Conservation (phyloP, 2,797 vertebrate species). For the Danio tinwini region DNA sequence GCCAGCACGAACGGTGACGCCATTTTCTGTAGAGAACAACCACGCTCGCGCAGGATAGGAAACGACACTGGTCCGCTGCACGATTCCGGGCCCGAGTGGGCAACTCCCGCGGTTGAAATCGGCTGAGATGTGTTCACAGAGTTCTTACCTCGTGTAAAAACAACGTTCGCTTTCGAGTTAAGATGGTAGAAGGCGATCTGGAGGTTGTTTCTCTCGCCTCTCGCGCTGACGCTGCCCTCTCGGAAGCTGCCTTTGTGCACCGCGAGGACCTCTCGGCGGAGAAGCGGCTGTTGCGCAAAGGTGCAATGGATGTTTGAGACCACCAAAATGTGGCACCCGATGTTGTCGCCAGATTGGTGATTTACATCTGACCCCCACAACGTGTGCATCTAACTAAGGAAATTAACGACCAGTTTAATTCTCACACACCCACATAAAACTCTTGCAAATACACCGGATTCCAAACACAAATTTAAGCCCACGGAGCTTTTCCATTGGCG, state of each 20-base stretch:
- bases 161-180: constrained; percentile 37
- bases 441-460: constrained; percentile 16
- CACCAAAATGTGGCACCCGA: constrained; percentile 48
- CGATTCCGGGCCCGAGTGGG: constrained; percentile 70
- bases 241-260: constrained; percentile 86
- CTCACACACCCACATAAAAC: neutral
- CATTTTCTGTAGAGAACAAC: constrained; percentile 82
- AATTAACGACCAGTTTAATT: neutral
- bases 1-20: constrained; percentile 80
- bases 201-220: constrained; percentile 74
- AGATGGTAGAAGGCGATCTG: constrained; percentile 57
- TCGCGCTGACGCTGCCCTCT: constrained; percentile 72
- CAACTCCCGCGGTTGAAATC: constrained; percentile 38
- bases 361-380: constrained; percentile 20
- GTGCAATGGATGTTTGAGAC: constrained; percentile 68
- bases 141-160: constrained; percentile 53
- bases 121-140: neutral
- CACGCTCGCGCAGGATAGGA: constrained; percentile 71
- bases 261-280: constrained; percentile 76
- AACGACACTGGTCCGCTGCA: constrained; percentile 59
- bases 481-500: neutral
- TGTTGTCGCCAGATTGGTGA: constrained; percentile 37
- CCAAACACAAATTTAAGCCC: constrained; percentile 12
- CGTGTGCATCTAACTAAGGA: neutral
- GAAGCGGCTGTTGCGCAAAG: constrained; percentile 82